Conservation (phyloP, 2,888 invertebrate species). For the Cecidostiba fungosa region DNA sequence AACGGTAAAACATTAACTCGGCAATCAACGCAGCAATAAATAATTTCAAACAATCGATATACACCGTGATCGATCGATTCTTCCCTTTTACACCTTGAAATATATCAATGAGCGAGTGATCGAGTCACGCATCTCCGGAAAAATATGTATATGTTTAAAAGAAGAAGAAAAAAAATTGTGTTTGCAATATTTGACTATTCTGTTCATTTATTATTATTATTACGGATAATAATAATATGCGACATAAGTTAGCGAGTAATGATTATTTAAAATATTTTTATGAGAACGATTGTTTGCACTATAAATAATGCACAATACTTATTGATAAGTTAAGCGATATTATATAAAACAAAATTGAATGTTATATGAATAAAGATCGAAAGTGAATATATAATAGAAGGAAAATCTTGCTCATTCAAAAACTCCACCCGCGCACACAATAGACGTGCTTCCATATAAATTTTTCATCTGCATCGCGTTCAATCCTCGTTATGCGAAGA, state of each 20-base stretch:
- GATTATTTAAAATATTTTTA: conserved; percentile 58
- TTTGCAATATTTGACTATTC: conserved; percentile 48
- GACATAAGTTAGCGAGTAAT: conserved; percentile 30
- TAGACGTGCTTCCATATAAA: neutral
- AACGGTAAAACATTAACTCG: no score
- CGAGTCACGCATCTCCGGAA: neutral
- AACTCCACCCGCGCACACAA: neutral
- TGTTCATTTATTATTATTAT: conserved; percentile 31
- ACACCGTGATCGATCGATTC: neutral
- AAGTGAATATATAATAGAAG: conserved; percentile 38
- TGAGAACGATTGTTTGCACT: conserved; percentile 59
- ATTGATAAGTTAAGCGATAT: conserved; percentile 58
- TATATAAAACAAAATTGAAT: conserved; percentile 54
- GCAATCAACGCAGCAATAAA: neutral
- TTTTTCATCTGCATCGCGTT: conserved; percentile 15
- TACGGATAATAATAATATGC: neutral
- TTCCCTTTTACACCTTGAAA: no score
- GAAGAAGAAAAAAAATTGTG: neutral
- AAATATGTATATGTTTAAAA: neutral
- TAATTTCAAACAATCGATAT: no score
- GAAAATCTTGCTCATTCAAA: neutral
- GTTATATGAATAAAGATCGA: conserved; percentile 57
- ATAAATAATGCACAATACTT: conserved; percentile 62
- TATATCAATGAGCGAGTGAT: neutral
- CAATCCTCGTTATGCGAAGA: neutral